These are phyloP conservation scores for Argynnis bischoffii DNA, from an alignment of 2,888 invertebrate species.

Conservation along the genomic window DNA sequence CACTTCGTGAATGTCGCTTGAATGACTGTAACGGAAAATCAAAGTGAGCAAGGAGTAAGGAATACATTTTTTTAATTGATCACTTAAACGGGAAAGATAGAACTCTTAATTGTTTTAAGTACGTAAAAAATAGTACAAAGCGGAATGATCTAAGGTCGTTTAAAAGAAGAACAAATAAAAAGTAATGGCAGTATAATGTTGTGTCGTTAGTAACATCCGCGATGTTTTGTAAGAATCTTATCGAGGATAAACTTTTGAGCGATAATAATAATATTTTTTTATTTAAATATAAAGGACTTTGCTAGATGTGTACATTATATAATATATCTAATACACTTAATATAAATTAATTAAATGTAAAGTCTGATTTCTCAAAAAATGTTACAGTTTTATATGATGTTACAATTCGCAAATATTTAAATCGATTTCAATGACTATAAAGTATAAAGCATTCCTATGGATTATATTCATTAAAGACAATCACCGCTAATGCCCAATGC, in stretches of 20 bases:
- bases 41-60: conserved; percentile 18
- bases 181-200: conserved; percentile 29
- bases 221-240: conserved; percentile 23
- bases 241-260: neutral
- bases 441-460: neutral
- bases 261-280: neutral
- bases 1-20: neutral
- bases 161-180: conserved; percentile 45
- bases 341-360: too few species aligned
- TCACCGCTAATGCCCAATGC: neutral
- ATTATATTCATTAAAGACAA: neutral
- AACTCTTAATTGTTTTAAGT: conserved; percentile 35
- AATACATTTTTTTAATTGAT: conserved; percentile 24
- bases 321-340: too few species aligned
- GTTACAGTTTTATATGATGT: too few species aligned
- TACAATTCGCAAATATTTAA: too few species aligned
- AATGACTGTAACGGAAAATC: conserved; percentile 17
- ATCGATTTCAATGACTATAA: too few species aligned
- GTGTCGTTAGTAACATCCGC: conserved; percentile 36
- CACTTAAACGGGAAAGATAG: conserved; percentile 17
- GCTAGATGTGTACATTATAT: too few species aligned
- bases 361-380: too few species aligned
- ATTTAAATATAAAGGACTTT: neutral
- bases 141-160: conserved; percentile 33
- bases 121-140: conserved; percentile 34